These are phyloP conservation scores for Tenthredo amoena DNA, from an alignment of 2,888 invertebrate genomes.

Conservation along the genomic window DNA sequence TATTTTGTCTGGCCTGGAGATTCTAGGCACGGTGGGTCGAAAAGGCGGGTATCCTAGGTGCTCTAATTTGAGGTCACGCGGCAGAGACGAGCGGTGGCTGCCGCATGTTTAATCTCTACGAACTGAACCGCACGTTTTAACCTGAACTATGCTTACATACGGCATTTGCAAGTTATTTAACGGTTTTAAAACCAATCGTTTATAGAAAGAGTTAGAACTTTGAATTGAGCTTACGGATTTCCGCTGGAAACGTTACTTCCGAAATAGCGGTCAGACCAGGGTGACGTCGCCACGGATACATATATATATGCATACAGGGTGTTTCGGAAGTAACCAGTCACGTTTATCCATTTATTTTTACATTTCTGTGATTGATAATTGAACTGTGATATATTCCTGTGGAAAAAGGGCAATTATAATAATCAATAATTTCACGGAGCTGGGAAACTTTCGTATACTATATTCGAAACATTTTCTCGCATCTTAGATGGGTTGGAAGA, in stretches of 20 bases:
- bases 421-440: too few species aligned
- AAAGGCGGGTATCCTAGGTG: slow-evolving; percentile 13
- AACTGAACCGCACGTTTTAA: not conserved
- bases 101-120: slow-evolving; percentile 8
- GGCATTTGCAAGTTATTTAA: not conserved
- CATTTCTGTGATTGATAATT: not conserved
- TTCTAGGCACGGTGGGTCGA: slow-evolving; percentile 6
- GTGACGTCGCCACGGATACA: not conserved
- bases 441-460: not conserved
- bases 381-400: not conserved
- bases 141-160: not conserved
- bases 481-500: not conserved
- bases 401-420: too few species aligned
- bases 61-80: slow-evolving; percentile 26
- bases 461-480: not conserved
- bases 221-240: not conserved
- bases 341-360: not conserved
- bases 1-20: slow-evolving; percentile 11
- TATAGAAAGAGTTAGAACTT: slow-evolving; percentile 20
- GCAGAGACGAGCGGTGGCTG: not conserved
- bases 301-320: not conserved
- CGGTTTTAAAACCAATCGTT: not conserved
- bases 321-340: not conserved
- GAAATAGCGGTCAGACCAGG: slow-evolving; percentile 15
- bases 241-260: slow-evolving; percentile 23